phyloP scores from a whole-genome alignment of 2,888 invertebrate species.

The Imbricaverruca yamaguchii region DNA sequence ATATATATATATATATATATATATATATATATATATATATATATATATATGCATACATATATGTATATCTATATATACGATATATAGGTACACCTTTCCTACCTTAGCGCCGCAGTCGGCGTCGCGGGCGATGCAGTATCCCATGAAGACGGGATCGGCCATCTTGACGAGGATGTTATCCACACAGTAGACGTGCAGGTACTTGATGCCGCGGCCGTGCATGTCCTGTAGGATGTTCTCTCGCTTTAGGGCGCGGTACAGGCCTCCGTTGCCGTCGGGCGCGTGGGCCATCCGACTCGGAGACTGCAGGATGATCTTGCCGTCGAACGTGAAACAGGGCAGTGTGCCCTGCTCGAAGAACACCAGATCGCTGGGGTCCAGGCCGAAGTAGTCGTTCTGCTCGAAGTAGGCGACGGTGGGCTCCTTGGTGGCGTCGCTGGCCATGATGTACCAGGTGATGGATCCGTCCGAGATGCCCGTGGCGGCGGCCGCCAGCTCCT shows the following conservation, averaged over 20 bases:
- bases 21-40: too few species aligned
- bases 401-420: conserved; percentile 74
- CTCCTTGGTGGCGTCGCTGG: conserved; percentile 85
- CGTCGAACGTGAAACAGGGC: conserved; percentile 89
- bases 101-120: conserved; percentile 97
- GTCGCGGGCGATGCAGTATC: conserved; percentile 78
- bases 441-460: conserved; percentile 78
- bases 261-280: conserved; percentile 85
- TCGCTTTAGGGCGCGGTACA: conserved; percentile 66
- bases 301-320: conserved; percentile 77
- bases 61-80: too few species aligned
- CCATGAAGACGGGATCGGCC: conserved; percentile 93
- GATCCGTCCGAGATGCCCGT: not conserved
- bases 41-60: too few species aligned
- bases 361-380: conserved; percentile 68
- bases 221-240: conserved; percentile 74
- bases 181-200: conserved; percentile 94
- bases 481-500: conserved; percentile 55
- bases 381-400: conserved; percentile 74
- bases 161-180: conserved; percentile 98
- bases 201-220: conserved; percentile 66
- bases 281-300: conserved; percentile 74
- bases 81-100: not conserved
- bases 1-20: too few species aligned
- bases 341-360: conserved; percentile 88